Evolutionary conservation across 2,113 vertebrate genomes (phyloP).

Genomic region (Poicephalus meyeri): DNA sequence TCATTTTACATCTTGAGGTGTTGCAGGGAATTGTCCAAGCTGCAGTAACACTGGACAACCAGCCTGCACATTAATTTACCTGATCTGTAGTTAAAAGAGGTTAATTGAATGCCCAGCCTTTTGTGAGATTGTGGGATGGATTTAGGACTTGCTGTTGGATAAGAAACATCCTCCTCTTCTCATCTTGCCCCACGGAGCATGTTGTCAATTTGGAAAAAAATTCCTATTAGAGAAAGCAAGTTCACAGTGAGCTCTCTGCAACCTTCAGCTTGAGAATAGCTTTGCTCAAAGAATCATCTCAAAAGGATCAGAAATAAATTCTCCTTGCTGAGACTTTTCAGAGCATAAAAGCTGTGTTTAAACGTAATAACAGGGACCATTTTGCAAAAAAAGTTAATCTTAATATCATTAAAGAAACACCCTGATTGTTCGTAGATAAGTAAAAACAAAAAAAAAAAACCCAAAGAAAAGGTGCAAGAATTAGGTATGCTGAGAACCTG

Average conservation of each 20-base stretch:
- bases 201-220: background rate
- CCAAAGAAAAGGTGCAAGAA: background rate
- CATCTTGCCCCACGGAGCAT: background rate
- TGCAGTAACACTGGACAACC: background rate
- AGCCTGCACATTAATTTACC: background rate
- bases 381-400: background rate
- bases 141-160: background rate
- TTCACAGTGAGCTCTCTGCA: background rate
- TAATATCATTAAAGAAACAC: background rate
- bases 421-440: background rate
- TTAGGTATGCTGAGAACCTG: background rate
- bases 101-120: background rate
- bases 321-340: background rate
- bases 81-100: background rate
- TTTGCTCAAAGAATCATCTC: background rate
- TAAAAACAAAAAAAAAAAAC: background rate
- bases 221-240: background rate
- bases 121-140: background rate
- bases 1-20: fast-evolving
- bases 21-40: background rate
- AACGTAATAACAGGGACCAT: background rate
- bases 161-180: background rate
- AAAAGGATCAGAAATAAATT: background rate
- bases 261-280: background rate
- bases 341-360: background rate